Evolutionary conservation across 2,113 vertebrate genomes (phyloP), one percentile per base, ranked within the genome.

Genomic region (Ariopsis seemanni): DNA sequence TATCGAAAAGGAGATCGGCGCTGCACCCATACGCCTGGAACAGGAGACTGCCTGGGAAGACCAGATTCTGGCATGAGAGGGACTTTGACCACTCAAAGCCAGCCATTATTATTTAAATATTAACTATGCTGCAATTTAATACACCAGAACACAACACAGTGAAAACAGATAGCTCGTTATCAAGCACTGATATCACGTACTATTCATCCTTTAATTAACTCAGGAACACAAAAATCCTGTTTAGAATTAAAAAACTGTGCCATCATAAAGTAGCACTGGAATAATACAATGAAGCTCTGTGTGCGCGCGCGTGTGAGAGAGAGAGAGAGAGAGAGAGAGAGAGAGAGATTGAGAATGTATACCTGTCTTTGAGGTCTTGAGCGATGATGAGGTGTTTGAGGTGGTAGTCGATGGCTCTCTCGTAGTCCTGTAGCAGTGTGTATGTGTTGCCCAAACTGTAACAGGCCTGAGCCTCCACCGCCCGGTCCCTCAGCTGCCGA

Each of bases 391-490:
- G 95, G 93, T 99, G 98, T 93, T 98, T 99, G 89, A 98, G 92
- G 53, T 99, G 98, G 92, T 97, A 99, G 88, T 99, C 98, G 55
- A 99, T 97, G 85, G 98, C 98, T 91, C 96, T 96, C 91, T 98
- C 96, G 22, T 97, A 99, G 94, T 99, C 98, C 75, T 98, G 98
- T 27, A 99, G 96, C 53, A 99, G 93, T 2, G 98, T 99, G 92
- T 98, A 97, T 0, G 98, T 99, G 95, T 99, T 99, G 1, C 98
- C 98, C 62, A 99, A 95, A 83, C 98, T 99, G 92, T 99, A 99
- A 88, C 97, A 99, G 88, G 98, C 97, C 93, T 99, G 98, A 0
- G 98, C 98, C 93, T 99, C 98, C 82, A 99, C 97, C 0, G 98
- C 97, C 88, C 96, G 93, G 92, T 99, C 98, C 92, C 97, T 96